Percentiles rank a stretch among this genome's conserved stretches.
These are phyloP conservation scores for Colossoma macropomum DNA, from an alignment of 2,113 vertebrate species.

Conservation along the genomic window DNA sequence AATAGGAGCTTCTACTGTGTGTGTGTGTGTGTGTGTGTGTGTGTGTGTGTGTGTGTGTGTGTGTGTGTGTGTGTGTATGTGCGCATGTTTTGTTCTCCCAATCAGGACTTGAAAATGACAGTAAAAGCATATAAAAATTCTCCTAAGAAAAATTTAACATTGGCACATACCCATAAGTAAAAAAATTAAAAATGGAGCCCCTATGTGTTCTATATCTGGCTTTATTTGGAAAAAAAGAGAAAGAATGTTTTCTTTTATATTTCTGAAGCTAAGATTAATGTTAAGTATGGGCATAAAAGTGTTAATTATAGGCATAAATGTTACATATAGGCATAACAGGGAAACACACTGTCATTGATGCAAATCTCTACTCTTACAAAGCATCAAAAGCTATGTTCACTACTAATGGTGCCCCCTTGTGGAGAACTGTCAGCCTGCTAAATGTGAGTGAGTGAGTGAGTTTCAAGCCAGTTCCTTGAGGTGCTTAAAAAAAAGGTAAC, in stretches of 20 bases:
- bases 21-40: constrained; percentile 17
- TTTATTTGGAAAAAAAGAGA: not conserved
- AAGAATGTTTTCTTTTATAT: not conserved
- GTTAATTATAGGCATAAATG: too few species aligned
- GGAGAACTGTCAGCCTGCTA: too few species aligned
- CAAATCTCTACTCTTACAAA: too few species aligned
- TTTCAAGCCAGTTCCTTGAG: too few species aligned
- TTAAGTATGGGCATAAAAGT: not conserved
- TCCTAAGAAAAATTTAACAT: not conserved
- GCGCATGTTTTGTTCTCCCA: not conserved
- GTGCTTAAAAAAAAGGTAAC: too few species aligned
- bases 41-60: constrained; percentile 19
- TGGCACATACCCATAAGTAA: not conserved
- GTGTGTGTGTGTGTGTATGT: constrained; percentile 11
- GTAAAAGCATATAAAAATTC: not conserved
- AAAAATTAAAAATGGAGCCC: not conserved
- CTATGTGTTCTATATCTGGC: not conserved
- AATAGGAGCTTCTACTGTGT: constrained; percentile 24
- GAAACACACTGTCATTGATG: too few species aligned
- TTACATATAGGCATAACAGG: too few species aligned
- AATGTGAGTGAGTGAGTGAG: too few species aligned
- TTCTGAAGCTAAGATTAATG: not conserved
- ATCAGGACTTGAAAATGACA: not conserved
- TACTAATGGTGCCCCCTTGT: too few species aligned
- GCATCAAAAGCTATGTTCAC: too few species aligned